Evolutionary conservation across 2,888 invertebrate genomes (phyloP).

Genomic region (Cephus sareptanus): DNA sequence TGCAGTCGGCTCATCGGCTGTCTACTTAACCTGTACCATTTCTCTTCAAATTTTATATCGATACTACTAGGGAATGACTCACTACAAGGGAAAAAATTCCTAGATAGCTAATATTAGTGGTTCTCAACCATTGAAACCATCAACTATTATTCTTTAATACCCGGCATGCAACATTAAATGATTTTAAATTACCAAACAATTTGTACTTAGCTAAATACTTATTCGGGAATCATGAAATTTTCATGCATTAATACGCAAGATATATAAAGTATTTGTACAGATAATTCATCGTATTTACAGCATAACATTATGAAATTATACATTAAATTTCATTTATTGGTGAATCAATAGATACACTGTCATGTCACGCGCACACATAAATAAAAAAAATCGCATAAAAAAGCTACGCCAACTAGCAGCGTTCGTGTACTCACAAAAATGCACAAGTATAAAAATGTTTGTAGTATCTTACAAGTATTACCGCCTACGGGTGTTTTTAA

Average conservation of each 20-base stretch:
- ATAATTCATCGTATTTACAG: neutral
- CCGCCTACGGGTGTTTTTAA: neutral
- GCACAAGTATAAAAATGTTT: slow-evolving; percentile 16
- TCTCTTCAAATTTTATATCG: slow-evolving; percentile 15
- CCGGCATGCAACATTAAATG: neutral
- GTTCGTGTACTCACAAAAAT: slow-evolving; percentile 25
- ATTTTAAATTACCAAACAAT: neutral
- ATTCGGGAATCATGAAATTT: neutral
- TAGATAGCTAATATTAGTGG: neutral
- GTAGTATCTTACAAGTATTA: slow-evolving; percentile 6
- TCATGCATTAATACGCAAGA: neutral
- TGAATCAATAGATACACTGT: slow-evolving; percentile 40
- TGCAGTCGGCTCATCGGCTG: neutral
- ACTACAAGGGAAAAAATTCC: neutral
- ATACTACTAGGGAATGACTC: neutral
- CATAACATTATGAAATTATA: slow-evolving; percentile 19
- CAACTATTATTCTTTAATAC: neutral
- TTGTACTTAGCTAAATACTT: neutral
- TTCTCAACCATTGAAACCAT: neutral
- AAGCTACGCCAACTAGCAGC: slow-evolving; percentile 28
- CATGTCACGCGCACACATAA: slow-evolving; percentile 48
- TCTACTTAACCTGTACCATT: slow-evolving; percentile 20
- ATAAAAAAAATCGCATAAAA: slow-evolving; percentile 37
- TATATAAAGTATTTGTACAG: neutral
- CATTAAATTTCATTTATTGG: slow-evolving; percentile 34